Percentiles rank a stretch among this genome's conserved stretches.
These are phyloP conservation scores for Octodon degus DNA, from an alignment of 2,113 vertebrate species.

Conservation along the genomic window DNA sequence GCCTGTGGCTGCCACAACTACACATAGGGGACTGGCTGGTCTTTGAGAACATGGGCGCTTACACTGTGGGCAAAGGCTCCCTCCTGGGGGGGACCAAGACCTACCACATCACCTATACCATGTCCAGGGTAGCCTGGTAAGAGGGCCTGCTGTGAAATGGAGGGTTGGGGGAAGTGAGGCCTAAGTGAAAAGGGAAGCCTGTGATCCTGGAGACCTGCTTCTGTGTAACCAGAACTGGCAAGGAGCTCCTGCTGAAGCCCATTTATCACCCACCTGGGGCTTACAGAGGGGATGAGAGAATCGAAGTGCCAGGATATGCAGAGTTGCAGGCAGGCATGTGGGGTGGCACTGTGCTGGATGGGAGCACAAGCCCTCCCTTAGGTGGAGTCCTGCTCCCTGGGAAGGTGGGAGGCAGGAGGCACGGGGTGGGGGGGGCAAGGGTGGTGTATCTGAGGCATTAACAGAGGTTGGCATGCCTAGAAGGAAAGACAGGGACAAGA, in stretches of 20 bases:
- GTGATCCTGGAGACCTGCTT: neutral
- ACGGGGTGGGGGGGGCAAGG: neutral
- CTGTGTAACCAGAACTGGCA: neutral
- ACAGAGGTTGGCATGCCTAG: neutral
- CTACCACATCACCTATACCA: constrained; percentile 81
- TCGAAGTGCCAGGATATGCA: neutral
- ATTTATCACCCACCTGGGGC: neutral
- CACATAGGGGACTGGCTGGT: constrained; percentile 88
- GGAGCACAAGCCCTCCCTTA: neutral
- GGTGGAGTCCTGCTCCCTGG: neutral
- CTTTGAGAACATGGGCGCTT: constrained; percentile 88
- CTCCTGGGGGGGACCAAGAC: neutral
- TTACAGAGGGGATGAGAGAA: neutral
- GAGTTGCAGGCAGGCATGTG: neutral
- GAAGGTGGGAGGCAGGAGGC: neutral
- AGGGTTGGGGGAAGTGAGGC: neutral
- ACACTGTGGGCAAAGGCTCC: constrained; percentile 66
- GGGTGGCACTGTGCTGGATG: neutral
- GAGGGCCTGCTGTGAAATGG: constrained; percentile 31
- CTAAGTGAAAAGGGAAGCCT: neutral
- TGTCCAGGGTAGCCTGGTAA: constrained; percentile 89
- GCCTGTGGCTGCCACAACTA: constrained; percentile 85
- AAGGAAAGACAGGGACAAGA: neutral
- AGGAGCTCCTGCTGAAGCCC: neutral
- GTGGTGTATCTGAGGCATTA: neutral